A percentile compares a stretch with the other conserved stretches of the same genome.
These are phyloP conservation scores for Enteromius unitaeniatus DNA, from an alignment of 2,797 vertebrate species.

Conservation along the genomic window DNA sequence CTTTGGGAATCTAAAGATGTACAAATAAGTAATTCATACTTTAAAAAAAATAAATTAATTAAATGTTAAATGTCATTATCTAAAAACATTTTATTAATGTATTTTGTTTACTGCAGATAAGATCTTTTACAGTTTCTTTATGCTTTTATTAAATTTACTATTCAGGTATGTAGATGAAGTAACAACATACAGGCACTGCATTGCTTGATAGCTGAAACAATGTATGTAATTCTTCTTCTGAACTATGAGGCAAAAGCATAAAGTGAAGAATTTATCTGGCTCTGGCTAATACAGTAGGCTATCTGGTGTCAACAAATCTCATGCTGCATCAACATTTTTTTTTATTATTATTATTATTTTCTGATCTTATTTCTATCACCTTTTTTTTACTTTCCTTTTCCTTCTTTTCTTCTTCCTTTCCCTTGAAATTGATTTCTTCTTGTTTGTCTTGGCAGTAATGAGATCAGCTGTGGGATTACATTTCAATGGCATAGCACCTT, in stretches of 20 bases:
- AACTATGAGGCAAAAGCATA: constrained; percentile 63
- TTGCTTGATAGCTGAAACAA: constrained; percentile 42
- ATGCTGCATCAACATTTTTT: constrained; percentile 63
- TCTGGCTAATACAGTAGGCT: background rate
- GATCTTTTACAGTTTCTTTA: background rate
- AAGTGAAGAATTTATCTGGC: constrained; percentile 8
- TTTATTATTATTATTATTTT: constrained; percentile 65
- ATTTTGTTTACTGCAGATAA: background rate
- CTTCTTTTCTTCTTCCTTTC: constrained; percentile 75
- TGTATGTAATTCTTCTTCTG: constrained; percentile 70
- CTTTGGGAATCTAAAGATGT: background rate
- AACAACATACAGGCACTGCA: background rate
- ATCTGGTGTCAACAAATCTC: constrained; percentile 50
- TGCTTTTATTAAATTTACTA: background rate
- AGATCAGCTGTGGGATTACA: constrained; percentile 93
- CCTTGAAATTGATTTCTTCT: constrained; percentile 89
- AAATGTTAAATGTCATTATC: too few species aligned
- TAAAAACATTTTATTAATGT: background rate
- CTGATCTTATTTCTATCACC: constrained; percentile 81
- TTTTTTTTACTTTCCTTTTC: constrained; percentile 46
- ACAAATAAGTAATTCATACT: background rate
- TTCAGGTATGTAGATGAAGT: constrained; percentile 11
- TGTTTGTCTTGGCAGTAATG: constrained; percentile 95
- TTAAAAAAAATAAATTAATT: background rate
- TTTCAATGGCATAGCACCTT: constrained; percentile 95